Conservation (phyloP, 2,797 vertebrate species). For the Gallirallus australis region DNA sequence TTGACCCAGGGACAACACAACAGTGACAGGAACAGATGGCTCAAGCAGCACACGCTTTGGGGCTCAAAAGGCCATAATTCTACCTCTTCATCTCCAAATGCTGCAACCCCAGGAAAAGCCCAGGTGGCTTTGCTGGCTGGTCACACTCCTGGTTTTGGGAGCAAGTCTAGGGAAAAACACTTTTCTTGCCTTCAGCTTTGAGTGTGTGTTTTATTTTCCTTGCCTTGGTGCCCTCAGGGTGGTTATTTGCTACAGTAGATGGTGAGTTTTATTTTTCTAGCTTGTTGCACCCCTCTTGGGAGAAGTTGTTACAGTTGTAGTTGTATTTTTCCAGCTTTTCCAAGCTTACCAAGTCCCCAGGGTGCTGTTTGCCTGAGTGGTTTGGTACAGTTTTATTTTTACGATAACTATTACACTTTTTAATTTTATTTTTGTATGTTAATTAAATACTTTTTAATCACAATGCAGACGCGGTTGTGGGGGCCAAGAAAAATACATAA, state of each 20-base stretch:
- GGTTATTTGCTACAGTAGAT: constrained; percentile 20
- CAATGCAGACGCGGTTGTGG: constrained; percentile 10
- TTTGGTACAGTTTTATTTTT: constrained; percentile 72
- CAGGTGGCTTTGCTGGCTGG: not conserved
- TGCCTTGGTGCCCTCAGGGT: not conserved
- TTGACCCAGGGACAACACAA: not conserved
- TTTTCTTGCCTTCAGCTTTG: not conserved
- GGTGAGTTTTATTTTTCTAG: constrained; percentile 62
- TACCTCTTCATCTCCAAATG: not conserved
- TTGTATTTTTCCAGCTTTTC: constrained; percentile 64
- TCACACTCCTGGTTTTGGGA: not conserved
- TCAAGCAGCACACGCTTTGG: fast-evolving
- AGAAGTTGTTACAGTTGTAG: constrained; percentile 34
- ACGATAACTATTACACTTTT: constrained; percentile 68
- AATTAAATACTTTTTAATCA: constrained; percentile 73
- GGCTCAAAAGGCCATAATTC: not conserved
- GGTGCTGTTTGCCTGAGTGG: constrained; percentile 62
- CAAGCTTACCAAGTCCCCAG: constrained; percentile 31
- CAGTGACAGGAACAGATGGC: not conserved
- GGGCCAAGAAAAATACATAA: constrained; percentile 76
- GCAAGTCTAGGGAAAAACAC: not conserved
- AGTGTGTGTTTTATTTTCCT: not conserved
- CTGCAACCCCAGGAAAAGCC: not conserved
- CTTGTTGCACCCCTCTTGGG: constrained; percentile 34
- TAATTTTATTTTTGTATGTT: constrained; percentile 78